Evolutionary conservation across 2,113 vertebrate species (phyloP), one percentile per base, ranked within the genome.

Genomic region (Polyodon spathula): DNA sequence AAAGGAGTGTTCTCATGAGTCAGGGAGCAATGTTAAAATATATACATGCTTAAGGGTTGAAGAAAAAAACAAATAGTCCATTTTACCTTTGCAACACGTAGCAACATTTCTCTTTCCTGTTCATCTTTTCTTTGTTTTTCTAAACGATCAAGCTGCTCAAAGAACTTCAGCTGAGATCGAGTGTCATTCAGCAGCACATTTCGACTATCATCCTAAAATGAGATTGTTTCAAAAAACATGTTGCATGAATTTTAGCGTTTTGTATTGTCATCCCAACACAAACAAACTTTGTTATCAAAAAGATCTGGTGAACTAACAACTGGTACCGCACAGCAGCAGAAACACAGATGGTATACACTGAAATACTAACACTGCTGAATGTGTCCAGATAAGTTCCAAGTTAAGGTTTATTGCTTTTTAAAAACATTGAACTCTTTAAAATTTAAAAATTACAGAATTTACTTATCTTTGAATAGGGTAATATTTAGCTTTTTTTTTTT

Each of bases 61-160:
- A 37, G n/a, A 37, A 43, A 42, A 44, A 3, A 27, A 59, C 16
- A 8, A 37, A 11, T 9, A 37, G 8, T 12, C 9, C 9, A 6
- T 7, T 10, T 68, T 71, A 98, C 95, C 86, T 87, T 91, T 60
- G 89, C 92, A 71, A 88, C 81, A 66, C 84, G 90, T 58, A 97
- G 78, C 61, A 97, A 67, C 54, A 86, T 78, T 70, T 92, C 88
- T 61, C 81, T 80, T 74, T 94, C 90, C 70, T 93, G 91, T 66
- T 93, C 90, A 58, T 88, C 86, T 48, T 78, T 90, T 53, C 81
- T 85, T 67, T 79, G 87, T 65, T 91, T 94, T 72, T 92, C 89
- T 58, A 95, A 66, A 44, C 81, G 82, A 74, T 95, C 94, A 4
- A 96, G 80, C 61, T 94, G 89, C 73, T 95, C 95, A 58, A 98